Evolutionary conservation across 1,140 invertebrate species (phyloP), one percentile per base, ranked within the genome.

Genomic region (Achroia grisella): DNA sequence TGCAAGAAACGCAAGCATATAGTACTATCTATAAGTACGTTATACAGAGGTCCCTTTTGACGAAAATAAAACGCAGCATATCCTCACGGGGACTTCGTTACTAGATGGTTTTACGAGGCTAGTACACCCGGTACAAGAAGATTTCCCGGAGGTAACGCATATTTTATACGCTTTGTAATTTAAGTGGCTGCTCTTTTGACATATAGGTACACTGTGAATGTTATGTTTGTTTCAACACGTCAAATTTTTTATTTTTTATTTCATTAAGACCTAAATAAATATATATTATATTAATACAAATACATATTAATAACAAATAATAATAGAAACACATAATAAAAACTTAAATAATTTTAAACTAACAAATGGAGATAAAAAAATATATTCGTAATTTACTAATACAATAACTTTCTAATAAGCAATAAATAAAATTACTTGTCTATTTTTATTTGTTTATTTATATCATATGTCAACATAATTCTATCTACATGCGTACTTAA

Each of bases 141-240:
- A 76, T 76, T 76, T 73, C 73, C 73, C 72, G 47, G 34, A 55
- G 68, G 70, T 68, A 61, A 66, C 62, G 70, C 66, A 76, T 76
- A 76, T 68, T 64, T 76, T 70, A 76, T 71, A 66, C 55, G 54
- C 48, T 57, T 58, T 63, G 59, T 76, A 76, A 71, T 76, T 69
- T 71, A 69, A 72, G 67, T 67, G 59, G 57, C 67, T 64, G 49
- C 62, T 67, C 66, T 68, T 71, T 58, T 68, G 61, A 71, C 58
- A 44, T 51, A 44, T 56, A 48, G 50, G n/a, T 35, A 11, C 12
- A 4, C 4, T 35, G 10, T 13, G 12, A 35, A 35, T 1, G n/a
- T 14, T 35, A 35, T 12, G 6, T n/a, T 11, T 11, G 12, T 12
- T 35, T 35, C 33, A 9, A 13, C 6, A 35, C 33, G n/a, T 11